Conservation (phyloP, 2,888 invertebrate species). For the Xanthorhoe spadicearia region DNA sequence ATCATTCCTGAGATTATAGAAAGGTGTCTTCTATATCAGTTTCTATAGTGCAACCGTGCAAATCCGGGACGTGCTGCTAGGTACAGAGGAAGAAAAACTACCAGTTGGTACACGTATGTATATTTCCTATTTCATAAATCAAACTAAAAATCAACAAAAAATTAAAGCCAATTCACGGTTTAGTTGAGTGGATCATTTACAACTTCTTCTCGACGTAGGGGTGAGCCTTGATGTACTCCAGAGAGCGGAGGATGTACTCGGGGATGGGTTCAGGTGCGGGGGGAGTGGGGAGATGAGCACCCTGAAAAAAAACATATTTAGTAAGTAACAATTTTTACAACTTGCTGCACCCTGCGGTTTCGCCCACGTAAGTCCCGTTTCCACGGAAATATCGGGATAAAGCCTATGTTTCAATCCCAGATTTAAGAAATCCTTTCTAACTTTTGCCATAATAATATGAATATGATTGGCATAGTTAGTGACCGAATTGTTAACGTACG, state of each 20-base stretch:
- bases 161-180: constrained; percentile 50
- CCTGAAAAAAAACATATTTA: constrained; percentile 50
- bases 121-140: constrained; percentile 50
- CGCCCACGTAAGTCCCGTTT: too few species aligned
- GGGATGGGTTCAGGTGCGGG: constrained; percentile 74
- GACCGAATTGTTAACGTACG: too few species aligned
- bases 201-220: constrained; percentile 59
- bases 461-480: too few species aligned
- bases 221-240: constrained; percentile 77
- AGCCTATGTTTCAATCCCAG: too few species aligned
- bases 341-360: too few species aligned
- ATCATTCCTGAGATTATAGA: too few species aligned
- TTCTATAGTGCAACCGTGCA: too few species aligned
- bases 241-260: constrained; percentile 70
- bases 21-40: too few species aligned
- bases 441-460: too few species aligned
- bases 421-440: too few species aligned
- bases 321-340: not conserved
- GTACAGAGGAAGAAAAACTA: constrained; percentile 15
- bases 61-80: too few species aligned
- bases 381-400: too few species aligned
- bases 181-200: constrained; percentile 43
- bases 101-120: constrained; percentile 42
- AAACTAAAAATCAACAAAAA: constrained; percentile 48
- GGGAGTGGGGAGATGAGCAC: constrained; percentile 61